Percentiles rank a stretch among this genome's conserved stretches.
Conservation (phyloP, 2,797 vertebrate genomes). For the Urophycis tenuis region DNA sequence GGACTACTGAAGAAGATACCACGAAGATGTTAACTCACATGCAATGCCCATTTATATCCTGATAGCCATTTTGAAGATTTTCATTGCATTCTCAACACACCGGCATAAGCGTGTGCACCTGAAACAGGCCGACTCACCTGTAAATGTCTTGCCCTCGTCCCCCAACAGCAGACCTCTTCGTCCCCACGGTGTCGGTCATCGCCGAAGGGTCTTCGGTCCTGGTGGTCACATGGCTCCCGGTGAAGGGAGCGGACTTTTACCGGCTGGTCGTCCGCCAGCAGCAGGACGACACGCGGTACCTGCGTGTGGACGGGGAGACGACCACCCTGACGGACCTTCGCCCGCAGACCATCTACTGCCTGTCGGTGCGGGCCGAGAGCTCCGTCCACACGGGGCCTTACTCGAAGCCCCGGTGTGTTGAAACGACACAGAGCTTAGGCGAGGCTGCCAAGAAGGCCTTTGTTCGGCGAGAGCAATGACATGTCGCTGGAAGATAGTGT, state of each 20-base stretch:
- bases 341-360: constrained; percentile 46
- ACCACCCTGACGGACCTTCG: constrained; percentile 46
- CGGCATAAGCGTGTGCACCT: neutral
- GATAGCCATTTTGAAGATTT: neutral
- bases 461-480: neutral
- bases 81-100: neutral
- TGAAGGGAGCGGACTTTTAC: constrained; percentile 43
- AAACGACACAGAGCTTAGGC: constrained; percentile 27
- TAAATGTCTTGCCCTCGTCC: neutral
- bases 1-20: neutral
- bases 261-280: constrained; percentile 45
- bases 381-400: constrained; percentile 23
- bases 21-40: neutral
- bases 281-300: constrained; percentile 16
- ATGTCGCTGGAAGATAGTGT: neutral
- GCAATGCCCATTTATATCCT: neutral
- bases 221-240: constrained; percentile 49
- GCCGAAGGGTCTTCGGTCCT: constrained; percentile 17
- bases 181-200: constrained; percentile 38
- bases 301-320: constrained; percentile 35
- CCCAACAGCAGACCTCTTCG: constrained; percentile 31
- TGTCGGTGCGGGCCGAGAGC: constrained; percentile 41
- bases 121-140: no score
- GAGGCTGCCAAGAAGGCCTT: neutral
- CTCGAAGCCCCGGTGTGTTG: constrained; percentile 49